Evolutionary conservation across 2,113 vertebrate genomes (phyloP).

Genomic region (Fregata magnificens): DNA sequence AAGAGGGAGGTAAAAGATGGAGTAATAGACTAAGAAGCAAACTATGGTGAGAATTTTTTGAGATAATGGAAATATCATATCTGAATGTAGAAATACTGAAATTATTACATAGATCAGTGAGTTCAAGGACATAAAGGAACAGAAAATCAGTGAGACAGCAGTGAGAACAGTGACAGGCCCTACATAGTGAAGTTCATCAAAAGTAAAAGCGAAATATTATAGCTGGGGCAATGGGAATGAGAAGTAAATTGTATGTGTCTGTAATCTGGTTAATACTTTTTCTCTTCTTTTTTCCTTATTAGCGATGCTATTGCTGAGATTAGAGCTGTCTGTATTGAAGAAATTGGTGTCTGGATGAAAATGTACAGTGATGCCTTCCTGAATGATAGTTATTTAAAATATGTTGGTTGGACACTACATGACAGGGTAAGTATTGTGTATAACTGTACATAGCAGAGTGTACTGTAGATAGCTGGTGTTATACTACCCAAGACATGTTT

Average conservation of each 20-base stretch:
- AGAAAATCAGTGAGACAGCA: background rate
- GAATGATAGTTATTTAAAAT: slow-evolving; percentile 98
- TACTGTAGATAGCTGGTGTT: background rate
- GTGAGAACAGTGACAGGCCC: background rate
- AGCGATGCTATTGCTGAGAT: slow-evolving; percentile 99
- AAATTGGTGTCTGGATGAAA: slow-evolving; percentile 99
- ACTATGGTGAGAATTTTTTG: background rate
- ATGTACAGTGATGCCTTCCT: slow-evolving; percentile 99
- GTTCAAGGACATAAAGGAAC: background rate
- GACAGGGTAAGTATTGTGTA: slow-evolving; percentile 86
- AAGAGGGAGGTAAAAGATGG: background rate
- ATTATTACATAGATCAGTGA: background rate
- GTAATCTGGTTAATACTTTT: background rate
- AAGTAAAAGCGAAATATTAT: background rate
- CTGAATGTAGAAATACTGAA: background rate
- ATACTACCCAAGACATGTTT: background rate
- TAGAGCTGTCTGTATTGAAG: slow-evolving; percentile 98
- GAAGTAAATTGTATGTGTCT: background rate
- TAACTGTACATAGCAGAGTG: background rate
- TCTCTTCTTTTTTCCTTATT: background rate
- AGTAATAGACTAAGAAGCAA: background rate
- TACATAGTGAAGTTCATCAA: background rate
- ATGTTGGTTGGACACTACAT: slow-evolving; percentile 98
- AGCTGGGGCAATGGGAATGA: background rate
- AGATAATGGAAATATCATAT: background rate